phyloP scores from a whole-genome alignment of 2,888 invertebrate species.

The Merodon equestris region DNA sequence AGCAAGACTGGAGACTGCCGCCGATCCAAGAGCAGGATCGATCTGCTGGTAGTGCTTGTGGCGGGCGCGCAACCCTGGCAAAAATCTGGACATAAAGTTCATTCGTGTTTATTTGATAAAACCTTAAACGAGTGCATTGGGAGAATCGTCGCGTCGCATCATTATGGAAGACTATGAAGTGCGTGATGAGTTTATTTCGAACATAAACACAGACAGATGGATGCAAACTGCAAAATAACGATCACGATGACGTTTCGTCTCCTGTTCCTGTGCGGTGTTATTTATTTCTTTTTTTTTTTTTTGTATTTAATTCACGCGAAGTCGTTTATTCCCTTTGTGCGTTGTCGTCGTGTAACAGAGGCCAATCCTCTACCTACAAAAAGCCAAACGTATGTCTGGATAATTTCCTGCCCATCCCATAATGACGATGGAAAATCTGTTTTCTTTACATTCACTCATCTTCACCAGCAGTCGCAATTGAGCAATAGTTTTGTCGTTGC shows the following conservation, averaged over 20 bases:
- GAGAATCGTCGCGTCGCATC: constrained; percentile 1
- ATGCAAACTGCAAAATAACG: constrained; percentile 20
- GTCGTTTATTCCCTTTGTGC: constrained; percentile 22
- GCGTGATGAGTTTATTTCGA: constrained; percentile 59
- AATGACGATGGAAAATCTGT: constrained; percentile 36
- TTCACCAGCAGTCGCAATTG: constrained; percentile 26
- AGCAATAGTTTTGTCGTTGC: constrained; percentile 30
- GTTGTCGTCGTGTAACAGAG: constrained; percentile 52
- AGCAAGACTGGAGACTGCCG: not conserved
- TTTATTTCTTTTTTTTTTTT: not conserved
- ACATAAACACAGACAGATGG: constrained; percentile 62
- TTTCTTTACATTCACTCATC: not conserved
- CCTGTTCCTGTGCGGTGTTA: constrained; percentile 15
- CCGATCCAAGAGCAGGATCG: not conserved
- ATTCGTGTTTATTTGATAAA: constrained; percentile 48
- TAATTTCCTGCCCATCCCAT: constrained; percentile 67
- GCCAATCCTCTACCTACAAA: constrained; percentile 58
- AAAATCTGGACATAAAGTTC: constrained; percentile 40
- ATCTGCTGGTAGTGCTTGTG: too few relatives aligned
- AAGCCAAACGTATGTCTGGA: constrained; percentile 63
- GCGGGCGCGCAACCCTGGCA: constrained; percentile 16
- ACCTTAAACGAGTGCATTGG: constrained; percentile 32
- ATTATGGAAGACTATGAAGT: constrained; percentile 24
- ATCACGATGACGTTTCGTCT: constrained; percentile 30
- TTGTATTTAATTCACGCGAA: constrained; percentile 22